A percentile compares a stretch with the other conserved stretches of the same genome.
These are phyloP conservation scores for Diacarnus erythraeanus DNA, from an alignment of 37 sponge, comb jelly and placozoan species.

Conservation along the genomic window DNA sequence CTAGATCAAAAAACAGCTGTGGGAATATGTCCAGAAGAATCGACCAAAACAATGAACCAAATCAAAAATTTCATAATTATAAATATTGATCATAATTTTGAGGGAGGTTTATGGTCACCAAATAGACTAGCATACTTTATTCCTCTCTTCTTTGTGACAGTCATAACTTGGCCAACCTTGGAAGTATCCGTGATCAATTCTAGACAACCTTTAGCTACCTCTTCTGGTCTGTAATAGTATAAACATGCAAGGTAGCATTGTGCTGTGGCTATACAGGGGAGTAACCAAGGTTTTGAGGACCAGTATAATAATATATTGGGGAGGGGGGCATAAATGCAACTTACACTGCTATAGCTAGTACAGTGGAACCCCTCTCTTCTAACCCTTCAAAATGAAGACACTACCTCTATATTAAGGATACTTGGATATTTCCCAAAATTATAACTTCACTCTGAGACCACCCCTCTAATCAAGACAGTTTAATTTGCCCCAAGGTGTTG, in stretches of 20 bases:
- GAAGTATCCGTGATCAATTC: conserved; percentile 39
- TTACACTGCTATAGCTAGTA: too few species aligned
- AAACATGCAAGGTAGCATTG: not conserved
- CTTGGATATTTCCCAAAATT: too few species aligned
- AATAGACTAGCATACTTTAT: not conserved
- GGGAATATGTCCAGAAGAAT: conserved; percentile 68
- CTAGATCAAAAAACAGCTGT: conserved; percentile 60
- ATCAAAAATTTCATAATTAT: not conserved
- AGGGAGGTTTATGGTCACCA: conserved; percentile 31
- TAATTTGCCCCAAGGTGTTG: too few species aligned
- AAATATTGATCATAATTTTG: not conserved
- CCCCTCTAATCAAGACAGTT: too few species aligned
- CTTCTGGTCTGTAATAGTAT: conserved; percentile 53
- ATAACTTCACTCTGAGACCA: too few species aligned
- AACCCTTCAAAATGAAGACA: too few species aligned
- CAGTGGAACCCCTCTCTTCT: too few species aligned
- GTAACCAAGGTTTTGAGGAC: too few species aligned
- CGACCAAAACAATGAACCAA: not conserved
- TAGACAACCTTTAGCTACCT: conserved; percentile 57
- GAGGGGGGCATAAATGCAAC: too few species aligned
- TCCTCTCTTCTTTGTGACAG: conserved; percentile 28
- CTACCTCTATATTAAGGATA: too few species aligned
- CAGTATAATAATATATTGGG: too few species aligned
- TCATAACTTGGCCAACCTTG: conserved; percentile 50
- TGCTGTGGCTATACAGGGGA: too few species aligned